These are phyloP conservation scores for Emydoidea blandingii DNA, from an alignment of 2,797 vertebrate genomes.

Conservation along the genomic window DNA sequence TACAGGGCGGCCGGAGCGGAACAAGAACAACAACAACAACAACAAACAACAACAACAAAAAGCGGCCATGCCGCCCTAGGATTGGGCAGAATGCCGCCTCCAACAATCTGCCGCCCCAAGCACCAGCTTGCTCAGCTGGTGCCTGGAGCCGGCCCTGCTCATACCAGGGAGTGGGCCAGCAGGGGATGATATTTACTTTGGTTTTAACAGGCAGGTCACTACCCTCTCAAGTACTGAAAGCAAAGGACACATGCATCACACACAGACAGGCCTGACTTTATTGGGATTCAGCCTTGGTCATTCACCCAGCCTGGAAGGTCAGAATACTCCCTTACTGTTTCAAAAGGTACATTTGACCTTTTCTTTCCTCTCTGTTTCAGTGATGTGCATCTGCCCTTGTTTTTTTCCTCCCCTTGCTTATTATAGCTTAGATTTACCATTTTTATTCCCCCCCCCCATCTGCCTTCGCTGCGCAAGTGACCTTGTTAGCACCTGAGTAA, in stretches of 20 bases:
- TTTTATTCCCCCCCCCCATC: not conserved
- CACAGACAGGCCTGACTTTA: not conserved
- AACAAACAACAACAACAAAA: no score
- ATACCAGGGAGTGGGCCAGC: not conserved
- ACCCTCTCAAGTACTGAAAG: not conserved
- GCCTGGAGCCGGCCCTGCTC: no score
- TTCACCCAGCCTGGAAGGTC: not conserved
- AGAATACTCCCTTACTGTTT: not conserved
- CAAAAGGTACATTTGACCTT: not conserved
- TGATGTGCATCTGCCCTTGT: not conserved
- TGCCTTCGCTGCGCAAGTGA: not conserved
- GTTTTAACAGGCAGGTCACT: not conserved
- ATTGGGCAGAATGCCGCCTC: no score
- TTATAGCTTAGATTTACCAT: not conserved
- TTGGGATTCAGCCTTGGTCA: not conserved
- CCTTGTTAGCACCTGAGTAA: not conserved
- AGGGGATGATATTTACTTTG: not conserved
- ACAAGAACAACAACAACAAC: no score
- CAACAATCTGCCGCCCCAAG: no score
- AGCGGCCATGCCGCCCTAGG: no score
- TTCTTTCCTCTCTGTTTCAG: not conserved
- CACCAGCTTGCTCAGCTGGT: no score
- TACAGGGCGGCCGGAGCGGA: no score
- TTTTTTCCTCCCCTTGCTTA: not conserved
- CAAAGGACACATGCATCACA: not conserved